Conservation (phyloP, 1,140 invertebrate genomes). For the Heterodera schachtii region DNA sequence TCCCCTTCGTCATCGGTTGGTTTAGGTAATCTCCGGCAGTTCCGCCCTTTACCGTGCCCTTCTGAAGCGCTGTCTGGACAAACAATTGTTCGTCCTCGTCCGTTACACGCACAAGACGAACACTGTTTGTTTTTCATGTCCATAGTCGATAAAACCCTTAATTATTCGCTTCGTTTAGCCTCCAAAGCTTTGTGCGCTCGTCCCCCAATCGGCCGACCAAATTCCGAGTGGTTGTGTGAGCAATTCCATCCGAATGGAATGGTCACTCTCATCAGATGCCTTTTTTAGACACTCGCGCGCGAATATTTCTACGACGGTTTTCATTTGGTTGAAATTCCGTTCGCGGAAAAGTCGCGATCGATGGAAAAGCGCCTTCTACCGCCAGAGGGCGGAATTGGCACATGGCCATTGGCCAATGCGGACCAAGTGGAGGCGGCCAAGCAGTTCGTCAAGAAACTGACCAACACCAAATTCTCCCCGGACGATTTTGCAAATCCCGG, state of each 20-base stretch:
- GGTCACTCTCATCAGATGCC: background rate
- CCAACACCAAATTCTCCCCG: conserved; percentile 26
- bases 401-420: conserved; percentile 16
- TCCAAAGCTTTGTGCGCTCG: conserved; percentile 15
- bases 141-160: conserved; percentile 28
- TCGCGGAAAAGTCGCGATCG: conserved; percentile 36
- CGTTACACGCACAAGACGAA: conserved; percentile 37
- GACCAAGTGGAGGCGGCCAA: conserved; percentile 36
- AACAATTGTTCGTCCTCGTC: conserved; percentile 41
- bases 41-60: conserved; percentile 32
- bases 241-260: conserved; percentile 4
- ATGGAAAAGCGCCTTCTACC: conserved; percentile 20
- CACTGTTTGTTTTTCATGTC: conserved; percentile 38
- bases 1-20: conserved; percentile 3
- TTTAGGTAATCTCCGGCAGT: conserved; percentile 42
- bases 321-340: conserved; percentile 47
- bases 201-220: conserved; percentile 17
- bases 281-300: conserved; percentile 13
- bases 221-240: conserved; percentile 8
- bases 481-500: conserved; percentile 39
- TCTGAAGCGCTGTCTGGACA: conserved; percentile 39
- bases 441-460: conserved; percentile 38
- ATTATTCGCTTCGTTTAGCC: background rate
- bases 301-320: conserved; percentile 43
- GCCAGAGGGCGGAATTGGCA: conserved; percentile 12